These are phyloP conservation scores for Nymphalis polychloros DNA, from an alignment of 2,888 invertebrate genomes.

Conservation along the genomic window DNA sequence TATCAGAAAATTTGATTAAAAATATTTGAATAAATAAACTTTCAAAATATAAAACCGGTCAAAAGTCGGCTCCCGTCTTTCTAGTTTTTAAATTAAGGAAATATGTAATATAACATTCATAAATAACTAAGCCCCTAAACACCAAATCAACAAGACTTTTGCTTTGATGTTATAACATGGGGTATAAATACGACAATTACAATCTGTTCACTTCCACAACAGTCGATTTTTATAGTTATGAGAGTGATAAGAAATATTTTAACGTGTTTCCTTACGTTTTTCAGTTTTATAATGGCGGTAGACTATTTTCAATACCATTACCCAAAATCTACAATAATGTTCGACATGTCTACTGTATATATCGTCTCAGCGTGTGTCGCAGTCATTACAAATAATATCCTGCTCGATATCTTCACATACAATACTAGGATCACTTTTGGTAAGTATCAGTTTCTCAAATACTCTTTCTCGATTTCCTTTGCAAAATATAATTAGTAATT, in stretches of 20 bases:
- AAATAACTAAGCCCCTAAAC: background rate
- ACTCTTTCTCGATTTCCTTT: background rate
- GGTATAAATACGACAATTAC: no score
- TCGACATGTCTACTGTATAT: slow-evolving; percentile 96
- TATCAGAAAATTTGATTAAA: no score
- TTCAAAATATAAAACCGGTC: no score
- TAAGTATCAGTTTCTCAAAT: slow-evolving; percentile 55
- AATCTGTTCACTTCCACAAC: background rate
- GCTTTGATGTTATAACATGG: background rate
- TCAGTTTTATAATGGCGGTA: slow-evolving; percentile 96
- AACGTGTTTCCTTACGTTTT: background rate
- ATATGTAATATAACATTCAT: no score
- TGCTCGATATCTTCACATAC: slow-evolving; percentile 90
- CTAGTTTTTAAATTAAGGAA: no score
- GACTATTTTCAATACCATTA: slow-evolving; percentile 94
- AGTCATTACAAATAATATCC: slow-evolving; percentile 91
- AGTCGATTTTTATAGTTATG: no score
- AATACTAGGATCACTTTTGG: slow-evolving; percentile 94
- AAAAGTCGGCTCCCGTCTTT: no score
- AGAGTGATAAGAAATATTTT: no score
- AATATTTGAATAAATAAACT: no score
- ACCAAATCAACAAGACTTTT: no score
- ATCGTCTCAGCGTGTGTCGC: slow-evolving; percentile 94
- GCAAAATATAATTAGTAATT: background rate
- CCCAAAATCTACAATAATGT: slow-evolving; percentile 91